Conservation (phyloP, 35 echinoderm and acorn worm species). For the Apostichopus parvimensis region DNA sequence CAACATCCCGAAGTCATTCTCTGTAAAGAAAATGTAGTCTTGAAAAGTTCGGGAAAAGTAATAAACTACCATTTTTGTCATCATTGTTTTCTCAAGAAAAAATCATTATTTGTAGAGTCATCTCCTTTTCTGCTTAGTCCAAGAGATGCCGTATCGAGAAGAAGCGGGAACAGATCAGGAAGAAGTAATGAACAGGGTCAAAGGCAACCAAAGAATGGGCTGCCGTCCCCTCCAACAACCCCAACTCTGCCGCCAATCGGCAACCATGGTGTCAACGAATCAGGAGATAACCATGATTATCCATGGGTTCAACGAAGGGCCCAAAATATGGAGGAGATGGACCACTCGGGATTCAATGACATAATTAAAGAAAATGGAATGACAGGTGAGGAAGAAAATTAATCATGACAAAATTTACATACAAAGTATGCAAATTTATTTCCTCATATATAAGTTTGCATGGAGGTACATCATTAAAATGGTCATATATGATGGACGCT, state of each 20-base stretch:
- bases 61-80: neutral
- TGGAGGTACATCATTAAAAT: too few species aligned
- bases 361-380: constrained; percentile 42
- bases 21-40: too few species aligned
- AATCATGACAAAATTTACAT: too few species aligned
- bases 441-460: too few species aligned
- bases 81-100: neutral
- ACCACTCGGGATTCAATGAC: neutral
- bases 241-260: constrained; percentile 19
- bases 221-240: neutral
- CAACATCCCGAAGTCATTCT: too few species aligned
- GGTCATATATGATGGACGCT: too few species aligned
- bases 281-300: neutral
- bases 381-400: neutral
- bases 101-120: neutral
- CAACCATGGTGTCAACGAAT: neutral
- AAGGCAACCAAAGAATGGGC: constrained; percentile 6
- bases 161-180: constrained; percentile 11
- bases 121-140: neutral
- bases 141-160: neutral
- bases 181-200: neutral
- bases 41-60: too few species aligned
- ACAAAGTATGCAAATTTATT: too few species aligned
- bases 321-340: neutral
- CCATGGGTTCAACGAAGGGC: neutral